phyloP scores from a whole-genome alignment of 2,797 vertebrate genomes.

The Lutjanus argentimaculatus region DNA sequence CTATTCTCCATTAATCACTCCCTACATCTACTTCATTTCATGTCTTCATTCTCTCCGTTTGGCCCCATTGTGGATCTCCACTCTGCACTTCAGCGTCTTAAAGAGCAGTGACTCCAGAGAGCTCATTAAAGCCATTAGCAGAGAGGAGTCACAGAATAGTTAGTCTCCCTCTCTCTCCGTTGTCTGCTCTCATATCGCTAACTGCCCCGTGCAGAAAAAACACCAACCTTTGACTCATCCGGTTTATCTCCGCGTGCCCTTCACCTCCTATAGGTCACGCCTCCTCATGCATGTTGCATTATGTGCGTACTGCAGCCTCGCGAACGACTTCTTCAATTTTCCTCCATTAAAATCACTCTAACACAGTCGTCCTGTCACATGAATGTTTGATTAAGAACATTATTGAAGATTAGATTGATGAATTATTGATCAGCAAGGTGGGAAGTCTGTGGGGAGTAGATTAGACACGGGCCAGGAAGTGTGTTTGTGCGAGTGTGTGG shows the following conservation, averaged over 20 bases:
- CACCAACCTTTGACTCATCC: constrained; percentile 35
- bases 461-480: constrained; percentile 44
- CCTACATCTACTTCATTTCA: constrained; percentile 42
- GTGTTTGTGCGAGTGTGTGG: constrained; percentile 37
- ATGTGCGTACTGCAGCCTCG: background rate
- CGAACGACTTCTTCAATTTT: constrained; percentile 45
- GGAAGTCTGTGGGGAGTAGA: constrained; percentile 63
- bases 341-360: constrained; percentile 56
- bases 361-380: constrained; percentile 51
- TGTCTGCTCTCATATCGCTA: constrained; percentile 43
- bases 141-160: constrained; percentile 56
- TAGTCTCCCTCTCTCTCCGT: background rate
- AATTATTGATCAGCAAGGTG: constrained; percentile 78
- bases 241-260: background rate
- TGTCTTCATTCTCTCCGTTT: constrained; percentile 48
- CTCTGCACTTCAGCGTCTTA: constrained; percentile 31
- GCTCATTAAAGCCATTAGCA: constrained; percentile 78
- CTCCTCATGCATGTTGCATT: constrained; percentile 52
- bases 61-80: constrained; percentile 36
- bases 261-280: constrained; percentile 28
- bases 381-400: constrained; percentile 76
- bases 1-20: constrained; percentile 53
- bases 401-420: constrained; percentile 73
- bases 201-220: background rate
- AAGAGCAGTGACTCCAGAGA: constrained; percentile 57